Conservation (phyloP, 1,140 invertebrate species). For the Lucilia cuprina region DNA sequence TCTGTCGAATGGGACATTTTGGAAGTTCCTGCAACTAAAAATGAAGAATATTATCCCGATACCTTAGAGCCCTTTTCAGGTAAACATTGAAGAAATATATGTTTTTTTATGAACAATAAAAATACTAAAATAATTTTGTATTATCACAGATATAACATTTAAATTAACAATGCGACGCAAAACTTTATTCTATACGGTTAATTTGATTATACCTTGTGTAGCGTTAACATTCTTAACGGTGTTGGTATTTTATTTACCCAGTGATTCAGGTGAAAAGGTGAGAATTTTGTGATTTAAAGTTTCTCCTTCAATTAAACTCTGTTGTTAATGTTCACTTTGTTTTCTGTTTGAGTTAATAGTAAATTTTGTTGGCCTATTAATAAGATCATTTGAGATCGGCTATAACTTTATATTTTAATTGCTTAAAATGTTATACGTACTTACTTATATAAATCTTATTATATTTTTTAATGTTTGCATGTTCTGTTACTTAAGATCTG, state of each 20-base stretch:
- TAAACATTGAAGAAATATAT: conserved; percentile 49
- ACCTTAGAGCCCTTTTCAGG: conserved; percentile 83
- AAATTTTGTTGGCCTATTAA: background rate
- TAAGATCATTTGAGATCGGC: background rate
- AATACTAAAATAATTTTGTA: background rate
- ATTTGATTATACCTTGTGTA: conserved; percentile 89
- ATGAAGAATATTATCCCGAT: conserved; percentile 92
- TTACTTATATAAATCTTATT: background rate
- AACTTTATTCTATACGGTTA: conserved; percentile 91
- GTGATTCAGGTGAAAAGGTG: conserved; percentile 94
- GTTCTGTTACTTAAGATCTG: background rate
- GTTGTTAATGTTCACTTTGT: background rate
- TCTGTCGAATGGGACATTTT: conserved; percentile 97
- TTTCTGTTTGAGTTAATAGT: background rate
- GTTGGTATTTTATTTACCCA: conserved; percentile 94
- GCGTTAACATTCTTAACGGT: conserved; percentile 93
- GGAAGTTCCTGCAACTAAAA: conserved; percentile 84
- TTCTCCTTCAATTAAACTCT: background rate
- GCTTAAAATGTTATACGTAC: background rate
- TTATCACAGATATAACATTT: conserved; percentile 87
- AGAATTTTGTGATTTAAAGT: conserved; percentile 43
- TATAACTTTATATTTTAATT: background rate
- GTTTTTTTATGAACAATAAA: background rate
- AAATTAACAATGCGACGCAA: conserved; percentile 93
- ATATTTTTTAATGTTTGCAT: background rate